A percentile compares a stretch with the other conserved stretches of the same genome.
Evolutionary conservation across 2,888 invertebrate genomes (phyloP).

Genomic region (Conistra vaccinii): DNA sequence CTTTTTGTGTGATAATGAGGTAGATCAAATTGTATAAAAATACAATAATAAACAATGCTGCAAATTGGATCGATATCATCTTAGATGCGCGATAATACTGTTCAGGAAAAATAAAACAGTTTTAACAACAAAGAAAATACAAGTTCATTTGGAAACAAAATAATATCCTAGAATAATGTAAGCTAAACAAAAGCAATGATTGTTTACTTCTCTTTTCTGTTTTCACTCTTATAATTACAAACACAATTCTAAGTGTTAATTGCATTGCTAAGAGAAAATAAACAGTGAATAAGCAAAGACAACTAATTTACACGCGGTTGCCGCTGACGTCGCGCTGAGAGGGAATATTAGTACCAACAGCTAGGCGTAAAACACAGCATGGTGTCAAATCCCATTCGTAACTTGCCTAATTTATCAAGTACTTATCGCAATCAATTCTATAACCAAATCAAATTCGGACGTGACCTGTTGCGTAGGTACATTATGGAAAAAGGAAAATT

Average conservation of each 20-base stretch:
- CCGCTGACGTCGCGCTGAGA: background rate
- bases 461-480: constrained; percentile 72
- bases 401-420: constrained; percentile 38
- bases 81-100: constrained; percentile 24
- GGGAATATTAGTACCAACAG: constrained; percentile 18
- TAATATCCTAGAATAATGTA: constrained; percentile 23
- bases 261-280: constrained; percentile 55
- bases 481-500: constrained; percentile 72
- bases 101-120: constrained; percentile 25
- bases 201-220: constrained; percentile 40
- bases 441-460: constrained; percentile 43
- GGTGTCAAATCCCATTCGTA: constrained; percentile 9
- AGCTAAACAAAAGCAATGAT: constrained; percentile 41
- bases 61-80: constrained; percentile 47
- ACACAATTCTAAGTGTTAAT: constrained; percentile 57
- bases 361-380: constrained; percentile 1
- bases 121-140: constrained; percentile 20
- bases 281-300: constrained; percentile 48
- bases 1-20: constrained; percentile 72
- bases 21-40: constrained; percentile 55
- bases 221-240: constrained; percentile 57
- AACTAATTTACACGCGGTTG: constrained; percentile 40
- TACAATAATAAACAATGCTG: constrained; percentile 46
- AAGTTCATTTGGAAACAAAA: constrained; percentile 24
- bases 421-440: constrained; percentile 42